A percentile compares a stretch with the other conserved stretches of the same genome.
Conservation (phyloP, 1,140 invertebrate genomes). For the Pseudoatta argentina region DNA sequence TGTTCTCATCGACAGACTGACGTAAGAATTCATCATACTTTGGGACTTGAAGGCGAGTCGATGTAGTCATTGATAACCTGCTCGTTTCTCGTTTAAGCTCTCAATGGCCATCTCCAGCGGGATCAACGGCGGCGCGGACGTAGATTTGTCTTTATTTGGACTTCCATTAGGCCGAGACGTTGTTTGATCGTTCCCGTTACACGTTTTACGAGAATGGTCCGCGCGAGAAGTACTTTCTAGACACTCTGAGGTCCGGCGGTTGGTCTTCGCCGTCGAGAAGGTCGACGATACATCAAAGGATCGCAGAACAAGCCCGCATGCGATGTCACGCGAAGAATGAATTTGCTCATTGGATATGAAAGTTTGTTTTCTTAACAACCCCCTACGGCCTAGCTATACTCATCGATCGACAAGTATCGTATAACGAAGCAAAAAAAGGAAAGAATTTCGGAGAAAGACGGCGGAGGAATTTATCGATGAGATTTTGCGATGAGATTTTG, state of each 20-base stretch:
- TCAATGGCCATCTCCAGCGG: conserved; percentile 32
- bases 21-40: conserved; percentile 46
- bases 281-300: conserved; percentile 72
- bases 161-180: conserved; percentile 66
- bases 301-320: conserved; percentile 37
- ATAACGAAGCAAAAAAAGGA: not conserved
- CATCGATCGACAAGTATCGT: not conserved
- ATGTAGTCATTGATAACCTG: conserved; percentile 54
- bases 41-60: not conserved
- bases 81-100: conserved; percentile 40
- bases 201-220: conserved; percentile 68
- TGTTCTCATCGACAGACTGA: conserved; percentile 30
- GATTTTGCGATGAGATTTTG: conserved; percentile 22
- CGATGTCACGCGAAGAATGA: conserved; percentile 30
- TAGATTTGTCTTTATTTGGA: conserved; percentile 69
- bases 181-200: conserved; percentile 67
- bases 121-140: conserved; percentile 37
- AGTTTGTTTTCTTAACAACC: conserved; percentile 57
- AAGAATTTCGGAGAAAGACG: conserved; percentile 45
- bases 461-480: conserved; percentile 23
- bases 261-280: conserved; percentile 26
- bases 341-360: conserved; percentile 54
- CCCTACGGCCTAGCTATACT: conserved; percentile 5
- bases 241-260: conserved; percentile 27
- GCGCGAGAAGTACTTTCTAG: conserved; percentile 67